Conservation (phyloP, 1,140 invertebrate species). For the Drosophila murphyi region DNA sequence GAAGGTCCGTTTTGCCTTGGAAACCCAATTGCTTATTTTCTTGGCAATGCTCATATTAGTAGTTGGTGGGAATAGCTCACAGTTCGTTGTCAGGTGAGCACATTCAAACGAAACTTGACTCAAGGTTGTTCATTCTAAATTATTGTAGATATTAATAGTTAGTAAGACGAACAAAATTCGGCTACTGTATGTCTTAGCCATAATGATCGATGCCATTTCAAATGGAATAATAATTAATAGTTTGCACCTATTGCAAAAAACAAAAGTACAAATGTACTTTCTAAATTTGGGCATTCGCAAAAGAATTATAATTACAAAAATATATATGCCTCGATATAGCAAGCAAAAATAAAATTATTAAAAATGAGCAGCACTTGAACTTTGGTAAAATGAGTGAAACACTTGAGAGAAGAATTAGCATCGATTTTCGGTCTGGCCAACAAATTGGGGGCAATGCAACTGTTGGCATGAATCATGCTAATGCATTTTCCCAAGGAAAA, state of each 20-base stretch:
- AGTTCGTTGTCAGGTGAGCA: no score
- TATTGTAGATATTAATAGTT: no score
- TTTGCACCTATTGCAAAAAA: no score
- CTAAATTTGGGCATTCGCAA: conserved; percentile 1
- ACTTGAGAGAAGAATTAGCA: conserved; percentile 63
- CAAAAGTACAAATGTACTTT: not conserved
- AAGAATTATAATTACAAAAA: conserved; percentile 6
- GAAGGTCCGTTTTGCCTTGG: not conserved
- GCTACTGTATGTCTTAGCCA: no score
- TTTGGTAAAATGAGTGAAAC: conserved; percentile 46
- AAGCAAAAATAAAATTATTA: conserved; percentile 22
- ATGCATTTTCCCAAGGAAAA: conserved; percentile 76
- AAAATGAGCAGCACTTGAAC: conserved; percentile 45
- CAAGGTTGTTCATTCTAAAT: no score
- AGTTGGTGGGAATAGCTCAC: no score
- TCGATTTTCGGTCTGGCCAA: conserved; percentile 54
- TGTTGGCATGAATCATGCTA: conserved; percentile 68
- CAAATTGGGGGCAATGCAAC: conserved; percentile 64
- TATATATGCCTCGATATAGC: not conserved
- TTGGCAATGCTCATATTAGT: no score
- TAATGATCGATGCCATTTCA: no score
- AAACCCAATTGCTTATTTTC: not conserved
- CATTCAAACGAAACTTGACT: no score
- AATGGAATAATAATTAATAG: no score
- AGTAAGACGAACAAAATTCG: no score